Conservation (phyloP, 2,113 vertebrate species). For the Phasianus colchicus region DNA sequence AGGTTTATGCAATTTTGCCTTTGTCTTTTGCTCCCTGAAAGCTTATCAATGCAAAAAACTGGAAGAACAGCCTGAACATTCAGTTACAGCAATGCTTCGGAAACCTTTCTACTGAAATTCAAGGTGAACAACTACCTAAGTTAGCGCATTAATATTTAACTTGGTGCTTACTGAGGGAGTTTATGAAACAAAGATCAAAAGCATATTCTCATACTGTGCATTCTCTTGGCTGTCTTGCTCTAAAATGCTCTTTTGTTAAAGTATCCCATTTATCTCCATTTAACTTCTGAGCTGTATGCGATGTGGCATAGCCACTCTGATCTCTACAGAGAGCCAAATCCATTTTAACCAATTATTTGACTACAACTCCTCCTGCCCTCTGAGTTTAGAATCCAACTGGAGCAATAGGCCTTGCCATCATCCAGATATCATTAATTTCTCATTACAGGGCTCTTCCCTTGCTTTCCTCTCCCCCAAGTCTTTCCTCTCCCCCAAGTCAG, state of each 20-base stretch:
- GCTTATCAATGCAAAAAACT: background rate
- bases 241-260: background rate
- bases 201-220: background rate
- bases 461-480: background rate
- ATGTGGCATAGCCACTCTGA: background rate
- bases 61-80: background rate
- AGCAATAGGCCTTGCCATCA: background rate
- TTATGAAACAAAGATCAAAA: background rate
- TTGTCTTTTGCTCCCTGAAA: background rate
- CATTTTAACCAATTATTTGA: background rate
- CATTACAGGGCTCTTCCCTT: background rate
- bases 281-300: background rate
- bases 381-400: background rate
- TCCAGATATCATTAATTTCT: background rate
- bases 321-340: background rate
- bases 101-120: background rate
- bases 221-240: background rate
- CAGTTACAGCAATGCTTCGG: background rate
- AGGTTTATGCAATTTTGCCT: background rate
- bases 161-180: background rate
- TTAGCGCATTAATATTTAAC: background rate
- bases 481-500: background rate
- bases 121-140: background rate
- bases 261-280: background rate
- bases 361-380: background rate